Evolutionary conservation across 2,888 invertebrate genomes (phyloP).

Genomic region (Lasiommata megera): DNA sequence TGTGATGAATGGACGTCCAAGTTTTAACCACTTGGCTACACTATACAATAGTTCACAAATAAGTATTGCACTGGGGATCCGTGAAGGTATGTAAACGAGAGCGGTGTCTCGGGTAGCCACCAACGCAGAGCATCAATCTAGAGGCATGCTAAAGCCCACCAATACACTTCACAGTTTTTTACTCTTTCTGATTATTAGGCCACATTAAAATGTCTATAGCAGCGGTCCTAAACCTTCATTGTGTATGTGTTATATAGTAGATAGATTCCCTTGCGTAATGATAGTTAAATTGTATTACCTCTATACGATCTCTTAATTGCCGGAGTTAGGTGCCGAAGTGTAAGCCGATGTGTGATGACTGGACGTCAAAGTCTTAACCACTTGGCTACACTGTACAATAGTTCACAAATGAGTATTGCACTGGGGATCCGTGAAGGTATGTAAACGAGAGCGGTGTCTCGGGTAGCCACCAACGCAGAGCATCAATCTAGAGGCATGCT

Average conservation of each 20-base stretch:
- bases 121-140: conserved; percentile 66
- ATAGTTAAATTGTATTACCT: too few relatives aligned
- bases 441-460: conserved; percentile 52
- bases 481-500: conserved; percentile 74
- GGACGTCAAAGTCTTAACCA: too few relatives aligned
- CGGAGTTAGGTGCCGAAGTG: not conserved
- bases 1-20: too few relatives aligned
- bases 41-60: too few relatives aligned
- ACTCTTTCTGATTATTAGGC: conserved; percentile 74
- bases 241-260: too few relatives aligned
- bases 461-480: conserved; percentile 42
- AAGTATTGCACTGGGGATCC: conserved; percentile 19
- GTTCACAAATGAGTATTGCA: not conserved
- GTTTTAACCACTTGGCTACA: too few relatives aligned
- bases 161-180: conserved; percentile 63
- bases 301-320: too few relatives aligned
- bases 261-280: too few relatives aligned
- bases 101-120: conserved; percentile 39
- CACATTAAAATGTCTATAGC: conserved; percentile 75
- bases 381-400: too few relatives aligned
- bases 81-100: conserved; percentile 46
- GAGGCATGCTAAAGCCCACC: conserved; percentile 74
- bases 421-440: conserved; percentile 20
- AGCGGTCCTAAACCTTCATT: too few relatives aligned
- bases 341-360: too few relatives aligned